These are phyloP conservation scores for Pheosia gnoma DNA, from an alignment of 2,888 invertebrate genomes.

Conservation along the genomic window DNA sequence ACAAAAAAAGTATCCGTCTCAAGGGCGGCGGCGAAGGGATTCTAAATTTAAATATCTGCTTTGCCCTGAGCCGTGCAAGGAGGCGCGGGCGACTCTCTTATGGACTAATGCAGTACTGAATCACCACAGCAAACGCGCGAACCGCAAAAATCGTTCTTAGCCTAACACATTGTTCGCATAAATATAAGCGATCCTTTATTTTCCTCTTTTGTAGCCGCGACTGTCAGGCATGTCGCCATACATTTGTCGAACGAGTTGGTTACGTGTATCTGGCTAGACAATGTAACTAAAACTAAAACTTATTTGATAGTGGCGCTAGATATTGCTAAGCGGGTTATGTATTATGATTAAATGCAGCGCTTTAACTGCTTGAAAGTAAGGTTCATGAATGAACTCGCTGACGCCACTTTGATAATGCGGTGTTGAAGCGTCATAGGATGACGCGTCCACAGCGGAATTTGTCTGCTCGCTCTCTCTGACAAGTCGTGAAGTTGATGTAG, in stretches of 20 bases:
- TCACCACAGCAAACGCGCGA: conserved; percentile 66
- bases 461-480: conserved; percentile 49
- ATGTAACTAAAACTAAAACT: conserved; percentile 18
- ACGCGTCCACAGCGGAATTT: conserved; percentile 64
- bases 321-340: conserved; percentile 12
- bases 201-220: conserved; percentile 37
- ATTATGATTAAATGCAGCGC: conserved; percentile 42
- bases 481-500: conserved; percentile 28
- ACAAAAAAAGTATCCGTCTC: conserved; percentile 51
- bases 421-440: conserved; percentile 63
- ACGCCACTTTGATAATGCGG: conserved; percentile 61
- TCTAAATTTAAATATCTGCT: conserved; percentile 79
- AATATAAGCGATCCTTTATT: conserved; percentile 62
- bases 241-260: conserved; percentile 29
- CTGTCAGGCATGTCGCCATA: conserved; percentile 31
- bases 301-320: conserved; percentile 12
- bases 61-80: conserved; percentile 57
- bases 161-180: conserved; percentile 76
- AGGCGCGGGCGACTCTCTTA: conserved; percentile 79
- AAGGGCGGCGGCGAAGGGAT: conserved; percentile 66
- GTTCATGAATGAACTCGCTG: conserved; percentile 59
- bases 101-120: conserved; percentile 80
- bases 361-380: conserved; percentile 50
- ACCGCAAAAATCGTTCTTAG: conserved; percentile 72
- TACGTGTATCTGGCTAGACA: conserved; percentile 14